Evolutionary conservation across 1,140 invertebrate genomes (phyloP).

Genomic region (Phthorimaea operculella): DNA sequence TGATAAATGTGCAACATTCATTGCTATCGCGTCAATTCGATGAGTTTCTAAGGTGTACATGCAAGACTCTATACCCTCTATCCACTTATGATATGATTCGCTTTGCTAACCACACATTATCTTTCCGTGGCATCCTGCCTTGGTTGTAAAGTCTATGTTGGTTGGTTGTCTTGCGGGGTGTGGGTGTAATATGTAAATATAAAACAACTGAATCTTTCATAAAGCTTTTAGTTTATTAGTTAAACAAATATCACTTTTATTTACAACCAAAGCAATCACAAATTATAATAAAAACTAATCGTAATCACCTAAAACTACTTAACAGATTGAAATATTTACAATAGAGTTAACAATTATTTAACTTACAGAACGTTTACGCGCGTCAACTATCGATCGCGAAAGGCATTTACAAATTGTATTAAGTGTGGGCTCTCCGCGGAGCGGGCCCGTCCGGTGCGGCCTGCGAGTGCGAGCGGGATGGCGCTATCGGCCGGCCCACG

Average conservation of each 20-base stretch:
- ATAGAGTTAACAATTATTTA: slow-evolving; percentile 57
- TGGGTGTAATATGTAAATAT: too few relatives aligned
- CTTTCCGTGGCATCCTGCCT: too few relatives aligned
- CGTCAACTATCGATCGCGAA: slow-evolving; percentile 4
- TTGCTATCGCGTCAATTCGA: too few relatives aligned
- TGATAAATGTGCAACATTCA: too few relatives aligned
- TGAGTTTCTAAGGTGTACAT: too few relatives aligned
- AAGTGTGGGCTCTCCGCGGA: slow-evolving; percentile 5
- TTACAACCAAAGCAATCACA: slow-evolving; percentile 67
- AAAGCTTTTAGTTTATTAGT: slow-evolving; percentile 64
- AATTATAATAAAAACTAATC: slow-evolving; percentile 59
- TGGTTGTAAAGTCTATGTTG: too few relatives aligned
- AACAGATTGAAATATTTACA: slow-evolving; percentile 65
- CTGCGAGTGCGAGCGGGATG: slow-evolving; percentile 19
- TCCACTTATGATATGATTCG: too few relatives aligned
- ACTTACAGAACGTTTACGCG: slow-evolving; percentile 30
- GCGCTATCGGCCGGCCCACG: too few relatives aligned
- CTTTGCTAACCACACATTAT: too few relatives aligned
- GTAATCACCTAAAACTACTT: slow-evolving; percentile 65
- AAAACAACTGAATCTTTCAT: slow-evolving; percentile 14
- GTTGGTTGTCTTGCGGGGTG: too few relatives aligned
- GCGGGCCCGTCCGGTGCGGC: slow-evolving; percentile 16
- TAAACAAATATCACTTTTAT: slow-evolving; percentile 68
- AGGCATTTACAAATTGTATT: not conserved
- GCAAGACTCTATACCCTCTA: too few relatives aligned